phyloP scores from a whole-genome alignment of 2,113 vertebrate genomes.

The Vulpes lagopus region DNA sequence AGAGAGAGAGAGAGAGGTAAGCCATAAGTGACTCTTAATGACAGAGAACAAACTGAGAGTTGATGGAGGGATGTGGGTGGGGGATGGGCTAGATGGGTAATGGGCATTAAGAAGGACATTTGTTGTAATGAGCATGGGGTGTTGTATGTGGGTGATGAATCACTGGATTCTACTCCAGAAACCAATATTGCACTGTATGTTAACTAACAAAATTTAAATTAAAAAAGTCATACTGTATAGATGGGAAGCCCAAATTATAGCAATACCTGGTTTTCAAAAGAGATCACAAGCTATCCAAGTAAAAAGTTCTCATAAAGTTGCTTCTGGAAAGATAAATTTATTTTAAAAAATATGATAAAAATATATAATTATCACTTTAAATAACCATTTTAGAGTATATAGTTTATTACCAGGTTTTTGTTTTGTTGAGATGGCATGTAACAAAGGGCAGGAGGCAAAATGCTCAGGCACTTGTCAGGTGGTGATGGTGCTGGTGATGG shows the following conservation, averaged over 20 bases:
- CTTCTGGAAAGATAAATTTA: neutral
- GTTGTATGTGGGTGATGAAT: neutral
- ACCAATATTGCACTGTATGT: neutral
- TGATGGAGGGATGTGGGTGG: neutral
- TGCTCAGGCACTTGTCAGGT: neutral
- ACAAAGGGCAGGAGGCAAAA: neutral
- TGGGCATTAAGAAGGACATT: neutral
- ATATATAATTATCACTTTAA: neutral
- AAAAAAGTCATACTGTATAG: neutral
- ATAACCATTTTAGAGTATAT: neutral
- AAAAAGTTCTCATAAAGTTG: conserved; percentile 11
- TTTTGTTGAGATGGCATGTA: neutral
- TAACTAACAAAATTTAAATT: neutral
- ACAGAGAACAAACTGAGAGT: neutral
- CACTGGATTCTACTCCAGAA: neutral
- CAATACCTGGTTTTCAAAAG: conserved; percentile 21
- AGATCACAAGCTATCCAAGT: neutral
- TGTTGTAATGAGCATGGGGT: neutral
- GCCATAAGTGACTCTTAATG: neutral
- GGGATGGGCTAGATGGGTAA: neutral
- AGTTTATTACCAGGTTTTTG: neutral
- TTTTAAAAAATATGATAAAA: neutral
- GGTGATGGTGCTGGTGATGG: neutral
- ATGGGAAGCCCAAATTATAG: neutral
- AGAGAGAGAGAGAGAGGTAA: neutral